phyloP scores from a whole-genome alignment of 2,113 vertebrate genomes.

The Leptobrachium ailaonicum region DNA sequence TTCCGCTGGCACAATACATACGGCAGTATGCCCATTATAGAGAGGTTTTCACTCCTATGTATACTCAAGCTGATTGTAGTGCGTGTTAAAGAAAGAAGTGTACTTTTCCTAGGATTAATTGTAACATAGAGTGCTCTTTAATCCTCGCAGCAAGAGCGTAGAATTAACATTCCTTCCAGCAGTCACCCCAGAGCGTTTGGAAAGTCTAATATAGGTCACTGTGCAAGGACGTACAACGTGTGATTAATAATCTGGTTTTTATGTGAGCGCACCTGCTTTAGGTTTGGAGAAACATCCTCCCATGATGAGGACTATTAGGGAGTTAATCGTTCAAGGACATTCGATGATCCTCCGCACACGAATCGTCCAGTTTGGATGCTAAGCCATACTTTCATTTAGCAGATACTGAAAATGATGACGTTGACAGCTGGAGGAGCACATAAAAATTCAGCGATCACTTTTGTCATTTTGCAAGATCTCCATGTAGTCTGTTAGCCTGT shows the following conservation, averaged over 20 bases:
- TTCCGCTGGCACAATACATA: conserved; percentile 9
- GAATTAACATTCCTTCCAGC: conserved; percentile 71
- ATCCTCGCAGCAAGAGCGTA: conserved; percentile 63
- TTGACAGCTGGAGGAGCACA: not conserved
- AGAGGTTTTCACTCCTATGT: conserved; percentile 5
- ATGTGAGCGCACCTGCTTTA: conserved; percentile 83
- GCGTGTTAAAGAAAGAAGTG: not conserved
- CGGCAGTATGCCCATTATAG: conserved; percentile 34
- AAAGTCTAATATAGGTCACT: conserved; percentile 59
- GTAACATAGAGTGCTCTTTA: conserved; percentile 52
- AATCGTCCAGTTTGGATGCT: accelerated
- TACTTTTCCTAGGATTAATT: conserved; percentile 51
- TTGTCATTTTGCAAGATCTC: conserved; percentile 11
- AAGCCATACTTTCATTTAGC: accelerated
- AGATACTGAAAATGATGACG: conserved; percentile 14
- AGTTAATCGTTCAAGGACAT: not conserved
- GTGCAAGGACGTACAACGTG: conserved; percentile 23
- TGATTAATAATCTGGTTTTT: conserved; percentile 49
- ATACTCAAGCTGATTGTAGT: conserved; percentile 30
- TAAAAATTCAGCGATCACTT: not conserved
- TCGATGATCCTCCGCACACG: not conserved
- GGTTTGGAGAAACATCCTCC: conserved; percentile 98
- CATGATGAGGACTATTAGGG: conserved; percentile 72
- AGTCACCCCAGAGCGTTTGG: not conserved
- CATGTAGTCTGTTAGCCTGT: not conserved